Conservation (phyloP, 2,888 invertebrate genomes). For the Leucophora obtusa region DNA sequence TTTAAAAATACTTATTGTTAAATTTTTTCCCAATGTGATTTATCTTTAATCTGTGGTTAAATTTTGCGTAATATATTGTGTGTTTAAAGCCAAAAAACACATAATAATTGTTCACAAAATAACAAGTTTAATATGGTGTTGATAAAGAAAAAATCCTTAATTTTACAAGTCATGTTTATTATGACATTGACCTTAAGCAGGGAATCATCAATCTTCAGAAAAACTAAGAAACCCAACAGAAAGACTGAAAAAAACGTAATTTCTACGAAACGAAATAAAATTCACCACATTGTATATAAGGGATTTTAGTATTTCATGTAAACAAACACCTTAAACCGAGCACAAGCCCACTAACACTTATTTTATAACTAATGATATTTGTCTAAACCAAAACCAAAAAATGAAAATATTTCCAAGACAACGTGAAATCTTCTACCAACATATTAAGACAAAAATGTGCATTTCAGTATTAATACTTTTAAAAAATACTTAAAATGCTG, state of each 20-base stretch:
- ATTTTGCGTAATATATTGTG: conserved; percentile 14
- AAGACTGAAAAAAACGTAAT: conserved; percentile 25
- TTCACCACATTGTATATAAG: conserved; percentile 35
- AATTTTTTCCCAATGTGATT: not conserved
- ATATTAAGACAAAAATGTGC: not conserved
- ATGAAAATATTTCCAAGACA: not conserved
- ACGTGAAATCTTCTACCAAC: not conserved
- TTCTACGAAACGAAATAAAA: conserved; percentile 45
- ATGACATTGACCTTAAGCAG: conserved; percentile 63
- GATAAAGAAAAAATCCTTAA: conserved; percentile 35
- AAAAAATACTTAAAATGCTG: conserved; percentile 45
- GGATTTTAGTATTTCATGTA: conserved; percentile 48
- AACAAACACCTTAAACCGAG: conserved; percentile 59
- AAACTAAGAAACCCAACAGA: not conserved
- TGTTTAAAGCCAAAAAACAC: not conserved
- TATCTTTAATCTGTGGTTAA: not conserved
- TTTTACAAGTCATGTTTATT: conserved; percentile 63
- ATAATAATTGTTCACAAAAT: not conserved
- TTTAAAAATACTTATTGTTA: not conserved
- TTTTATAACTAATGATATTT: conserved; percentile 58
- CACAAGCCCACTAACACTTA: conserved; percentile 43
- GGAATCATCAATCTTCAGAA: conserved; percentile 58
- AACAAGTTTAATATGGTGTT: conserved; percentile 13
- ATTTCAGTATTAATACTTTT: conserved; percentile 34
- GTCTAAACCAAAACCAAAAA: conserved; percentile 21